Base-by-base conservation (phyloP, 2,797 vertebrate species). In the Micropoecilia bifurca region DNA sequence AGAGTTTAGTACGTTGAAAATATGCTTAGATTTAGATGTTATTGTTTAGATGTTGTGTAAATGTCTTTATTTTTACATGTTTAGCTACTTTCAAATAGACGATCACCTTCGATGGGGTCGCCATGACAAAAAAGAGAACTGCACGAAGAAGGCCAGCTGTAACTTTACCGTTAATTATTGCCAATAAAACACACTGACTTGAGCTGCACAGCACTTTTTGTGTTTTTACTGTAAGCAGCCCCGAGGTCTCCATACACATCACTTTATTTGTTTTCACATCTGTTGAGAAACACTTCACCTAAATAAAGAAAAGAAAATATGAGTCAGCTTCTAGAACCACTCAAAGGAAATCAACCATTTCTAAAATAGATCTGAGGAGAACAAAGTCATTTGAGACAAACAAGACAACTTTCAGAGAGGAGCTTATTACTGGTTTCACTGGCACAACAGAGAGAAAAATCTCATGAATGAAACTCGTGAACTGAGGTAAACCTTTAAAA, bases 341-440 rank as follows among this genome's bases (percentile, higher is more conserved):
- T 69, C 8, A 10, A 72, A 20, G 72, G 43, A 59, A 81, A 80
- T 55, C 59, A 75, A 3, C 12, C 18, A 0, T 84, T 68, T 80
- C 84, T 71, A 76, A 82, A 88, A 85, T 83, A 91, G 85, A 76
- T 47, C 75, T 16, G 53, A 76, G 50, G 18, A 72, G 72, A 69
- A 82, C 0, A 66, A 84, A 90, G 79, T 91, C 79, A 79, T 79
- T 48, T 1, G 43, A 77, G 74, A 16, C 61, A 12, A 82, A 88
- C 47, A 73, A 83, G 80, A 73, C 79, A 76, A 63, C 28, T 80
- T 30, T 1, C 76, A 41, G 55, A 57, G 61, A 8, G 53, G n/a
- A 74, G 73, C 50, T 53, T 25, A 9, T 25, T 25, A 3, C 22
- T 53, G 50, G 50, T 20, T 63, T 63, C 3, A 33, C 59, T 63